phyloP scores from a whole-genome alignment of 2,797 vertebrate genomes.

The Saxicola maurus region DNA sequence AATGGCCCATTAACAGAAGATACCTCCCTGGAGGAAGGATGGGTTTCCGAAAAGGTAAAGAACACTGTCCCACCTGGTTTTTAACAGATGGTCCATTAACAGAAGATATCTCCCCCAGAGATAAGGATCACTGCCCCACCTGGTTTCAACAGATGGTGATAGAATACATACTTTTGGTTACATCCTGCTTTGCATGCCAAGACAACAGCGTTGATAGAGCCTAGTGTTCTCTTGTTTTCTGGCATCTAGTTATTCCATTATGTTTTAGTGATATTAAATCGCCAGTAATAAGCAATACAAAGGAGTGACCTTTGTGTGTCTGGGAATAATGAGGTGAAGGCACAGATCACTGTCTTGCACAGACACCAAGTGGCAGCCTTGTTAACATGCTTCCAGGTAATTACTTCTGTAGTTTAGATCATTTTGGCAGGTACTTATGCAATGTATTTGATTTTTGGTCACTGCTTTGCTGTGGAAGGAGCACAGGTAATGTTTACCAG shows the following conservation, averaged over 20 bases:
- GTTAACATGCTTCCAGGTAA: background rate
- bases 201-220: background rate
- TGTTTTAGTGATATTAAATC: background rate
- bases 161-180: too few relatives aligned
- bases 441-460: background rate
- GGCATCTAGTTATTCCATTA: background rate
- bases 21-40: too few relatives aligned
- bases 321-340: background rate
- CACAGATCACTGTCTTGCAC: background rate
- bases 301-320: background rate
- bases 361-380: background rate
- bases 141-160: too few relatives aligned
- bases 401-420: background rate
- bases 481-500: background rate
- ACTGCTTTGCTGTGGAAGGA: background rate
- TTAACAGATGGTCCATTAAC: too few relatives aligned
- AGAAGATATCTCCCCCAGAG: too few relatives aligned
- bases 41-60: too few relatives aligned
- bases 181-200: too few relatives aligned
- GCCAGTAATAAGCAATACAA: background rate
- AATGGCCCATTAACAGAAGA: too few relatives aligned
- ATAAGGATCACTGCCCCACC: too few relatives aligned
- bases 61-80: too few relatives aligned
- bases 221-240: background rate
- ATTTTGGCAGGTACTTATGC: background rate